Base-by-base conservation (phyloP, 1,140 invertebrate species). In the Listronotus bonariensis region DNA sequence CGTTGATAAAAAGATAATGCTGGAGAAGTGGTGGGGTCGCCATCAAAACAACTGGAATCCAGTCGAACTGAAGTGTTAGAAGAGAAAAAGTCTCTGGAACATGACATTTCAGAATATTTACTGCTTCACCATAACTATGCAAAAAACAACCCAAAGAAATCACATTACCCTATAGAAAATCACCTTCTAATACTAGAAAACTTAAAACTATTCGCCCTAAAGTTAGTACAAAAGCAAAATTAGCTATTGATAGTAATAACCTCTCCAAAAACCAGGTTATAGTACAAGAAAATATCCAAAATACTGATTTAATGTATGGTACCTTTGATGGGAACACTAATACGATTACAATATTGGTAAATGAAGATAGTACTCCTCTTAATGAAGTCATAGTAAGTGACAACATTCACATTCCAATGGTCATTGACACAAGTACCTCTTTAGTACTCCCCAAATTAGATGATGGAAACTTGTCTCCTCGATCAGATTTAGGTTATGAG, bases 11-110 rank as follows among this genome's bases (percentile, higher is more conserved):
- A 77, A 79, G 64, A 76, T 77, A 45, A 65, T 61, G 1, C 73
- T 74, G 69, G 77, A 74, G 73, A 77, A 80, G 58, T 92, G 90
- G 90, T 92, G 90, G 90, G 89, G 89, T 20, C 85, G 85, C 49
- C 88, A 89, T 74, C 89, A 91, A 79, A 89, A 86, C 79, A 86
- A 80, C 72, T 92, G 90, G 90, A 91, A 91, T 75, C 89, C 89
- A 65, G 79, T 89, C 65, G 85, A 88, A 72, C 82, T 85, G 79
- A 66, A 71, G 34, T 55, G 63, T 26, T 72, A 72, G 46, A 51
- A 6, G n/a, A 68, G 20, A 41, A 67, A 34, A 65, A 69, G 20
- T 45, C 56, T 17, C 38, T 68, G 17, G 68, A 72, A 61, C 54
- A 53, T 7, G 75, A 76, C 46, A 73, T 77, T 32, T 75, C 74